A percentile compares a stretch with the other conserved stretches of the same genome.
These are phyloP conservation scores for Dorcus parallelipipedus DNA, from an alignment of 2,888 invertebrate genomes.

Conservation along the genomic window DNA sequence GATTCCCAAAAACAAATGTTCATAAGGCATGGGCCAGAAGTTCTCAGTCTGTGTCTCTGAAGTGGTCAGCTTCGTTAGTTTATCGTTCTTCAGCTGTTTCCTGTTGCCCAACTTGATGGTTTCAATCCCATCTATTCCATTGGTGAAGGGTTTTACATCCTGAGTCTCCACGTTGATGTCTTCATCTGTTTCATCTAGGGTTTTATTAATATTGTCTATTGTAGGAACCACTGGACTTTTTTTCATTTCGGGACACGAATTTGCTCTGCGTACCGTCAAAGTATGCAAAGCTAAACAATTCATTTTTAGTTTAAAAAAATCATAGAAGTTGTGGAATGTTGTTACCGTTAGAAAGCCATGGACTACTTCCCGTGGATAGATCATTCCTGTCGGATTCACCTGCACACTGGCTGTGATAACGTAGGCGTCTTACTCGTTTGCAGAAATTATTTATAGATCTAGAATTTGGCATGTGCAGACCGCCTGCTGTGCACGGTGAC, in stretches of 20 bases:
- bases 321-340: not conserved
- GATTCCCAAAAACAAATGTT: conserved; percentile 70
- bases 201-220: conserved; percentile 37
- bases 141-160: conserved; percentile 7
- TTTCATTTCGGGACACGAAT: conserved; percentile 64
- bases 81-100: conserved; percentile 6
- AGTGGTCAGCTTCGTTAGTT: conserved; percentile 13
- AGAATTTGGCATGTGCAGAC: conserved; percentile 60
- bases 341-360: conserved; percentile 40
- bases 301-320: not conserved
- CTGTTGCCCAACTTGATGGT: not conserved
- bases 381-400: conserved; percentile 45
- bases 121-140: conserved; percentile 8
- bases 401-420: conserved; percentile 63
- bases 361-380: conserved; percentile 49
- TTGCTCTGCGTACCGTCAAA: conserved; percentile 56
- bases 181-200: conserved; percentile 47
- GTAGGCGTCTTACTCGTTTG: conserved; percentile 55
- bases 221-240: conserved; percentile 38
- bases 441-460: conserved; percentile 57
- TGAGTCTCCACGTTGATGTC: conserved; percentile 23
- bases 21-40: conserved; percentile 69
- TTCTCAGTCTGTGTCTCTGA: conserved; percentile 66
- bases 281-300: conserved; percentile 9
- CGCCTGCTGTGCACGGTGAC: conserved; percentile 57